These are phyloP conservation scores for Bradypodion pumilum DNA, from an alignment of 2,797 vertebrate genomes.

Conservation along the genomic window DNA sequence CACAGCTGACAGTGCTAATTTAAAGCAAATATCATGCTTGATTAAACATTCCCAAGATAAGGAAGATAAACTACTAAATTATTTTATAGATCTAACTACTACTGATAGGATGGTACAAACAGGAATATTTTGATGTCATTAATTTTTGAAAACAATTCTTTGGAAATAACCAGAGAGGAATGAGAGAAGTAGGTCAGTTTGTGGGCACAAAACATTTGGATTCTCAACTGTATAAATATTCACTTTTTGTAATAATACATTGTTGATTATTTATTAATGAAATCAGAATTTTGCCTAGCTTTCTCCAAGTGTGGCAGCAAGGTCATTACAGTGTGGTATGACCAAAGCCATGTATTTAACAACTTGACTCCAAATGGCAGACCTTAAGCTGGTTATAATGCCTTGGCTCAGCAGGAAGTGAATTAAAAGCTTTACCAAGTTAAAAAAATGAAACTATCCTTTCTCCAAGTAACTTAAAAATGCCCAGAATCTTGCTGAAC, in stretches of 20 bases:
- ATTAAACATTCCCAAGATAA: slow-evolving; percentile 95
- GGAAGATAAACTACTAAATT: slow-evolving; percentile 92
- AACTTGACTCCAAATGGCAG: slow-evolving; percentile 30
- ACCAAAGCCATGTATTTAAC: slow-evolving; percentile 67
- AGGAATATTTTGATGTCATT: slow-evolving; percentile 92
- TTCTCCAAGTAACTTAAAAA: not conserved
- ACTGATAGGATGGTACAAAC: slow-evolving; percentile 86
- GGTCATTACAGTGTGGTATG: slow-evolving; percentile 64
- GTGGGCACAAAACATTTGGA: slow-evolving; percentile 77
- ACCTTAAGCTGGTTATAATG: slow-evolving; percentile 51
- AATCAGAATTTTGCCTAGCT: slow-evolving; percentile 76
- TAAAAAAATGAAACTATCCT: not conserved
- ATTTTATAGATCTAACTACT: slow-evolving; percentile 92
- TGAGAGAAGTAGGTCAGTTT: slow-evolving; percentile 71
- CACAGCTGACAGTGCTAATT: slow-evolving; percentile 94
- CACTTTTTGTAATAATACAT: slow-evolving; percentile 73
- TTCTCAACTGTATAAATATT: slow-evolving; percentile 78
- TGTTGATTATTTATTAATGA: slow-evolving; percentile 80
- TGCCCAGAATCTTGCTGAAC: no score
- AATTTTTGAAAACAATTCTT: slow-evolving; percentile 81
- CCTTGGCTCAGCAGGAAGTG: slow-evolving; percentile 48
- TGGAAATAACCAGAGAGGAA: slow-evolving; percentile 75
- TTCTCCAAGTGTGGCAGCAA: slow-evolving; percentile 50
- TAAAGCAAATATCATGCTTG: slow-evolving; percentile 97
- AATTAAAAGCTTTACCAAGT: slow-evolving; percentile 43